Evolutionary conservation across 2,888 invertebrate genomes (phyloP).

Genomic region (Muschampia plurimacula): DNA sequence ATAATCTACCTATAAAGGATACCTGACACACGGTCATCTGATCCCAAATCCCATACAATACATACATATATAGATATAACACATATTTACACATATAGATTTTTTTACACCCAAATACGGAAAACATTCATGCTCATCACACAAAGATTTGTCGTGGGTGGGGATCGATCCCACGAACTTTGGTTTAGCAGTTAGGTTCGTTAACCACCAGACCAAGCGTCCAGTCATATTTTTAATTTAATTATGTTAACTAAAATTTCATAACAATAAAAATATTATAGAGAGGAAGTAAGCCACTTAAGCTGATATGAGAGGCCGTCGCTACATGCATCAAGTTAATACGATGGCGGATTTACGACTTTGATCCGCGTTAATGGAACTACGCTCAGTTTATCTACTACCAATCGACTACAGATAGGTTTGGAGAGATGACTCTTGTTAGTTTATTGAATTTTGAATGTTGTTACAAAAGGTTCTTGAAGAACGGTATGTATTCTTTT

Average conservation of each 20-base stretch:
- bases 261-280: background rate
- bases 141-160: no score
- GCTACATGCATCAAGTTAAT: constrained; percentile 5
- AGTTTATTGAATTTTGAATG: background rate
- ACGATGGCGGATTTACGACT: background rate
- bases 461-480: background rate
- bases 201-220: no score
- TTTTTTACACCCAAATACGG: no score
- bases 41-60: no score
- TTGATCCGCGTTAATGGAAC: constrained; percentile 1
- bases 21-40: no score
- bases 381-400: background rate
- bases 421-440: background rate
- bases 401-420: background rate
- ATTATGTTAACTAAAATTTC: background rate
- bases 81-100: no score
- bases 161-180: no score
- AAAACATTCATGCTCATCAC: no score
- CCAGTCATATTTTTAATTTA: no score
- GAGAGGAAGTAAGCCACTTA: background rate
- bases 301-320: constrained; percentile 1
- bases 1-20: no score
- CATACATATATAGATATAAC: no score
- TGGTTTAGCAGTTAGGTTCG: no score
- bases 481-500: background rate